These are phyloP conservation scores for Lindbergichthys nudifrons DNA, from an alignment of 2,797 vertebrate species.

Conservation along the genomic window DNA sequence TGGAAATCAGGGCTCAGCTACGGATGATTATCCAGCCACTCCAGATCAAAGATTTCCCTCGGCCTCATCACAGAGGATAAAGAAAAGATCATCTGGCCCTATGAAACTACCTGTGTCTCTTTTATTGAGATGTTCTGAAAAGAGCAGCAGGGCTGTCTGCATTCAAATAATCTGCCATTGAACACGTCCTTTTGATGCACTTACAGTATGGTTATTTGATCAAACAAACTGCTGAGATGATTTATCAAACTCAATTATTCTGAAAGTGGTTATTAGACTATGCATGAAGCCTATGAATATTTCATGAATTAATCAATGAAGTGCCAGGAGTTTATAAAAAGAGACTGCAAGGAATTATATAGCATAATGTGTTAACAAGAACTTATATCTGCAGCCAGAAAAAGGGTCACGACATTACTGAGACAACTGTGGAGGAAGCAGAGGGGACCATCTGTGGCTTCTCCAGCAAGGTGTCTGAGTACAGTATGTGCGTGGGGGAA, in stretches of 20 bases:
- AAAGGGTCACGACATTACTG: slow-evolving; percentile 60
- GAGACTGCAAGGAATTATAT: slow-evolving; percentile 42
- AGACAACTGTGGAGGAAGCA: slow-evolving; percentile 69
- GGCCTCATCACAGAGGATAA: slow-evolving; percentile 71
- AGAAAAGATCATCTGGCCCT: slow-evolving; percentile 62
- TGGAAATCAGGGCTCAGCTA: slow-evolving; percentile 81
- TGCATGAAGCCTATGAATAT: slow-evolving; percentile 19
- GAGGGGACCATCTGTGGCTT: slow-evolving; percentile 76
- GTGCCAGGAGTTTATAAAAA: slow-evolving; percentile 43
- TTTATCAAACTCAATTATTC: slow-evolving; percentile 25
- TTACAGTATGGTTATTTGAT: slow-evolving; percentile 27
- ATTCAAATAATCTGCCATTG: slow-evolving; percentile 20
- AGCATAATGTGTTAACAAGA: slow-evolving; percentile 54
- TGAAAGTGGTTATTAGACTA: slow-evolving; percentile 12
- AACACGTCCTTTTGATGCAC: slow-evolving; percentile 17
- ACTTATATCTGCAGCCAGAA: slow-evolving; percentile 53
- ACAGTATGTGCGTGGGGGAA: slow-evolving; percentile 55
- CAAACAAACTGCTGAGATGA: not conserved
- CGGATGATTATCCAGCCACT: slow-evolving; percentile 81
- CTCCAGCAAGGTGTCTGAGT: slow-evolving; percentile 51
- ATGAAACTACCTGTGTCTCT: slow-evolving; percentile 50
- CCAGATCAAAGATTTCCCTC: slow-evolving; percentile 78
- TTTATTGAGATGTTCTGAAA: slow-evolving; percentile 28
- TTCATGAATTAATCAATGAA: slow-evolving; percentile 38
- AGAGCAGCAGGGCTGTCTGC: slow-evolving; percentile 10